Percentiles rank a stretch among this genome's conserved stretches.
These are phyloP conservation scores for Octomys mimax DNA, from an alignment of 2,797 vertebrate species.

Conservation along the genomic window DNA sequence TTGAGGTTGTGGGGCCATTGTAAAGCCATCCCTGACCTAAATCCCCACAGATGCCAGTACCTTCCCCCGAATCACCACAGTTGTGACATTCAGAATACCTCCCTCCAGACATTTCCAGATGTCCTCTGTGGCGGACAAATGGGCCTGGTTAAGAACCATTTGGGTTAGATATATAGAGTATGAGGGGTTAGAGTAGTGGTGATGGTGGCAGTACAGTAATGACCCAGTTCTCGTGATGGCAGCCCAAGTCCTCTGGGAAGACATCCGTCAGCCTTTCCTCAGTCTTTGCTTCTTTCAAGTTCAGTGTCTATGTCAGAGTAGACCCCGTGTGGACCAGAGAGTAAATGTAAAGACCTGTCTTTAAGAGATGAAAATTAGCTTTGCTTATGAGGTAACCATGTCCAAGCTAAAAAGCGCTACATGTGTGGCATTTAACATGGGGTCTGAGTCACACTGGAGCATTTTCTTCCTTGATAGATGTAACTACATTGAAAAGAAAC, in stretches of 20 bases:
- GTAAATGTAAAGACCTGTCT: background rate
- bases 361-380: constrained; percentile 40
- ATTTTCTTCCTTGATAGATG: constrained; percentile 26
- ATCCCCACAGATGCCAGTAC: too few species aligned
- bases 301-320: constrained; percentile 23
- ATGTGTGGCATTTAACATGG: background rate
- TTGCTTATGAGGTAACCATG: constrained; percentile 16
- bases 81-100: background rate
- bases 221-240: background rate
- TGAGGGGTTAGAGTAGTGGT: background rate
- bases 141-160: background rate
- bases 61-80: background rate
- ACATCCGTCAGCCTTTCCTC: background rate
- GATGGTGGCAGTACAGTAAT: background rate
- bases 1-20: background rate
- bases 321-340: background rate
- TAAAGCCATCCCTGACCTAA: background rate
- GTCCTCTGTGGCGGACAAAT: background rate
- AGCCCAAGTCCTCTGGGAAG: background rate
- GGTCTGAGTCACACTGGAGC: constrained; percentile 23
- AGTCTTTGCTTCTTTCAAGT: background rate
- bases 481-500: constrained; percentile 26
- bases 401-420: background rate
- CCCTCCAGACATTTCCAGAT: background rate
- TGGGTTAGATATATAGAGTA: background rate